These are phyloP conservation scores for Drosophila watanabei DNA, from an alignment of 1,140 invertebrate species.

Conservation along the genomic window DNA sequence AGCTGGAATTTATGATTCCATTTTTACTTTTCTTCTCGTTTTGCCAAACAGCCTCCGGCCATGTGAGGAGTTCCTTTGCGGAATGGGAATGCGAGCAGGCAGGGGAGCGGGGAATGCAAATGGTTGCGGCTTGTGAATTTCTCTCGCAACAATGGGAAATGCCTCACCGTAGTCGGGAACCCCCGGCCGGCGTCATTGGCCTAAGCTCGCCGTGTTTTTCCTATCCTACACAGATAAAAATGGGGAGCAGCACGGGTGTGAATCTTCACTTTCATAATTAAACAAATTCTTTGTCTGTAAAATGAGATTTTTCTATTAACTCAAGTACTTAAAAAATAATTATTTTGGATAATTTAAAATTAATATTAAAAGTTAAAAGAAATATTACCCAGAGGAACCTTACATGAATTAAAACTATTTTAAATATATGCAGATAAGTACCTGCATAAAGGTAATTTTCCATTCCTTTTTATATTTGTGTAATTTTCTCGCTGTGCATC, in stretches of 20 bases:
- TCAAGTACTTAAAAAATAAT: no score
- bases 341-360: neutral
- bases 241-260: neutral
- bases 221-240: slow-evolving; percentile 10
- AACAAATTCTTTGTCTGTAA: neutral
- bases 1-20: slow-evolving; percentile 67
- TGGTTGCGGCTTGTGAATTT: slow-evolving; percentile 48
- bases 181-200: slow-evolving; percentile 33
- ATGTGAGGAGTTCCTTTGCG: slow-evolving; percentile 33
- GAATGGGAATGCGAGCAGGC: slow-evolving; percentile 22
- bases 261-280: neutral
- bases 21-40: slow-evolving; percentile 56
- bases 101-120: slow-evolving; percentile 37
- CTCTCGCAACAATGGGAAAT: slow-evolving; percentile 50
- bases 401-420: neutral
- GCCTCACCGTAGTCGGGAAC: slow-evolving; percentile 11
- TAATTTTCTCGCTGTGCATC: slow-evolving; percentile 9
- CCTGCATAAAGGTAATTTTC: neutral
- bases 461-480: neutral
- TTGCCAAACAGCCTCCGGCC: slow-evolving; percentile 45
- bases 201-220: slow-evolving; percentile 8
- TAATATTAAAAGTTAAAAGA: neutral
- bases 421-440: neutral
- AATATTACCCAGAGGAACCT: neutral
- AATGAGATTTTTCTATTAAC: no score